Percentiles rank a stretch among this genome's conserved stretches.
Conservation (phyloP, 2,888 invertebrate species). For the Euzetes globulus region DNA sequence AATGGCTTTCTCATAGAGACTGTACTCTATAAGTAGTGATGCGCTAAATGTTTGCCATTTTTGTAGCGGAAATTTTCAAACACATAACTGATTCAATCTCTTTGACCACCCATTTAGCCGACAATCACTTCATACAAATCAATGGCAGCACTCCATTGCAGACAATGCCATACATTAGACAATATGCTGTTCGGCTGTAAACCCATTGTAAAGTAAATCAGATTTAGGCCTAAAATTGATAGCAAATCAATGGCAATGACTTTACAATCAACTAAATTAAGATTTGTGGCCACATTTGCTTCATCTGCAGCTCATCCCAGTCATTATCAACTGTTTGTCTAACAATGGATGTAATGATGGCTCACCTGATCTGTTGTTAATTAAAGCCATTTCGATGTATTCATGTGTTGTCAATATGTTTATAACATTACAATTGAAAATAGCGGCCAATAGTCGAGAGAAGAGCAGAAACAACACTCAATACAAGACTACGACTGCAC, state of each 20-base stretch:
- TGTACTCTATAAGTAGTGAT: not conserved
- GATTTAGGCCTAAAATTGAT: not conserved
- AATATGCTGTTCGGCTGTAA: not conserved
- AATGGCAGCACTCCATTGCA: too few species aligned
- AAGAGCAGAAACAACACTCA: not conserved
- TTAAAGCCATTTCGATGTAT: not conserved
- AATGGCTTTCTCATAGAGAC: not conserved
- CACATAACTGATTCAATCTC: not conserved
- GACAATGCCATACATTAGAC: not conserved
- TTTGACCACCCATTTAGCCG: too few species aligned
- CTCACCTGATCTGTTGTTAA: constrained; percentile 12
- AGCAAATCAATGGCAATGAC: constrained; percentile 2
- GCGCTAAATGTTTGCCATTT: constrained; percentile 5
- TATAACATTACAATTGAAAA: constrained; percentile 8
- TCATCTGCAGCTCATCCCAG: not conserved
- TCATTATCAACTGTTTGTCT: not conserved
- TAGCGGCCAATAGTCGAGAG: constrained; percentile 6
- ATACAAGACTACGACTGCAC: not conserved
- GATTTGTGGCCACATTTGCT: not conserved
- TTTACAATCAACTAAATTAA: not conserved
- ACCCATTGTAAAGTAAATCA: not conserved
- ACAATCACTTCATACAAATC: not conserved
- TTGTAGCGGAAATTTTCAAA: constrained; percentile 14
- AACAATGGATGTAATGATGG: not conserved
- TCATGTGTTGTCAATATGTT: not conserved